Evolutionary conservation across 2,113 vertebrate species (phyloP).

Genomic region (Apteryx owenii): DNA sequence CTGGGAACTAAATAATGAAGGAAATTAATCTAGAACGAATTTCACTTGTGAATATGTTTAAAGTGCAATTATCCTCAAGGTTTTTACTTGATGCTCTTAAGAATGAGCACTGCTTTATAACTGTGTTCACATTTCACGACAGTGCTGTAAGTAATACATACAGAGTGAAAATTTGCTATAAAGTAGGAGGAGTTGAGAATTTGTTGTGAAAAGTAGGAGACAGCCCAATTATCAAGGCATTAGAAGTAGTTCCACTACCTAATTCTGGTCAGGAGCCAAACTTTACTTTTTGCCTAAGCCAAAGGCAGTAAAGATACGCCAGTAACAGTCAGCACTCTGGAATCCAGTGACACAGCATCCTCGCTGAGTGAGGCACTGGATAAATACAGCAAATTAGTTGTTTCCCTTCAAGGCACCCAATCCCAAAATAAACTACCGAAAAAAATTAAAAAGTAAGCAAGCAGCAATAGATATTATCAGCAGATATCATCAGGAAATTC

Average conservation of each 20-base stretch:
- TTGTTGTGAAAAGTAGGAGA: background rate
- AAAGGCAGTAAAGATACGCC: background rate
- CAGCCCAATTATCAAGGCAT: background rate
- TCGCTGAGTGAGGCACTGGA: background rate
- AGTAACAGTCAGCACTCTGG: background rate
- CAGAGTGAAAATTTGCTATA: background rate
- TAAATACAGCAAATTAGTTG: background rate
- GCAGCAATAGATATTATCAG: background rate
- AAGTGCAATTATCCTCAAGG: background rate
- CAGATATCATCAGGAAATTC: background rate
- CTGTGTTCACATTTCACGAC: background rate
- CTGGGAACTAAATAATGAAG: background rate
- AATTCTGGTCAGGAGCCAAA: background rate
- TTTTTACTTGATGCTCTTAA: background rate
- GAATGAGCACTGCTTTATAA: background rate
- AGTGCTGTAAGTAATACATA: rapidly evolving
- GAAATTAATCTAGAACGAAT: background rate
- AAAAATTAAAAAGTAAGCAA: background rate
- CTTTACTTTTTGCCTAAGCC: background rate
- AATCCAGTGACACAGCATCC: background rate
- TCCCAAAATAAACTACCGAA: background rate
- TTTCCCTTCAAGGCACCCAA: background rate
- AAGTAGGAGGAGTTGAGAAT: background rate
- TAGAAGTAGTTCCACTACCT: background rate
- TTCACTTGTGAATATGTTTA: background rate